Evolutionary conservation across 2,888 invertebrate species (phyloP), one percentile per base, ranked within the genome.

Genomic region (Brachyopa scutellaris): DNA sequence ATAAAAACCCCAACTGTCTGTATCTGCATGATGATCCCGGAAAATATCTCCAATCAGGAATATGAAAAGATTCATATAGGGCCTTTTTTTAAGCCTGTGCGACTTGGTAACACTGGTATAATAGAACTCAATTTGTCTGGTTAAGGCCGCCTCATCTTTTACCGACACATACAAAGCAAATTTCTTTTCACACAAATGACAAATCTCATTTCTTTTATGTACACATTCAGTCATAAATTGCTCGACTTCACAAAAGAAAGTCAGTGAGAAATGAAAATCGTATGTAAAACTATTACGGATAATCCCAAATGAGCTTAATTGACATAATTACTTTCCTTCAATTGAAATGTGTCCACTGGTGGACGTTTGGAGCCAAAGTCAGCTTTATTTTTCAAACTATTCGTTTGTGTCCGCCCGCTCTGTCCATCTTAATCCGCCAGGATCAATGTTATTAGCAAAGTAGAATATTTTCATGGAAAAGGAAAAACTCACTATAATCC

Each of bases 261-360:
- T 13, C 8, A 3, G 5, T 5, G 2, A n/a, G 9, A 9, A 51
- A 51, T 3, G 47, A 15, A 62, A 23, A 47, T 36, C 21, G n/a
- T 49, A 62, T 36, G 11, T 13, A 6, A 53, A 53, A 29, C 40
- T 13, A 31, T 42, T 66, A 3, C 11, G 42, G 42, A 17, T 69
- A 57, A 47, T 78, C 77, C 72, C 53, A 33, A 49, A 64, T 49
- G 42, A 78, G 72, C 57, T 78, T 72, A 64, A 78, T 78, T 72
- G 64, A 78, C 53, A 38, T 72, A 51, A 69, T 57, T 49, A 40
- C 64, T 64, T 72, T 40, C 57, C 29, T 51, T 78, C 38, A 64
- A 67, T 47, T 19, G 55, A 45, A 13, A 55, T 36, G 17, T 15
- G 21, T 55, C 23, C 40, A 21, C 11, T 23, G 33, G 13, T 19